Evolutionary conservation across 2,113 vertebrate genomes (phyloP), one percentile per base, ranked within the genome.

Genomic region (Lethenteron reissneri): DNA sequence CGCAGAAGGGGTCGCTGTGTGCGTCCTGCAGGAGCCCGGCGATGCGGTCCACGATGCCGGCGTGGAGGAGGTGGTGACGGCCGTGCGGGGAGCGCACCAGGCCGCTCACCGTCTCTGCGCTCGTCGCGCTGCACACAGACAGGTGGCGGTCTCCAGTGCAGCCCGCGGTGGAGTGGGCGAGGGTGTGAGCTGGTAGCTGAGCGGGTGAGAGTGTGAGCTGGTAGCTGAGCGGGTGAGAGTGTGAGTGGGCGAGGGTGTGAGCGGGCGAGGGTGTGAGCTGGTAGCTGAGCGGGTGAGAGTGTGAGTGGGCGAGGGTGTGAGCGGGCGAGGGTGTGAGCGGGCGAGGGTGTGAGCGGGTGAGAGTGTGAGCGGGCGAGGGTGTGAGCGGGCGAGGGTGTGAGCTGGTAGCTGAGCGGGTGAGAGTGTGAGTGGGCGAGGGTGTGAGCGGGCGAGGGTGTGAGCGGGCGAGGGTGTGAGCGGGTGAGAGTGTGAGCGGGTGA

Each of bases 21-120:
- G 91, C 87, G 1, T 85, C 87, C 9, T 84, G 78, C 58, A 99
- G 89, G 83, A 99, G 90, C 78, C 92, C 94, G 3, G 90, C 90
- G 77, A 96, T 84, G 75, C 82, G 87, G 71, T 92, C 86, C 12
- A 89, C 88, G 57, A 89, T 76, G 56, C 92, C 91, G 73, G 96
- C 87, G 68, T 88, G 87, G 57, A 86, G 79, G 72, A 99, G 82
- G 76, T 87, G 89, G 74, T 87, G 88, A 1, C 88, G 80, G 4
- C 92, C 89, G 2, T 96, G 92, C 1, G 81, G 80, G 56, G 81
- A 87, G 19, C 79, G 78, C 8, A 89, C 88, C 58, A 99, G 78
- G 0, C 77, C 78, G 0, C 88, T 94, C 76, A 97, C 83, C 88
- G 90, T 97, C 81, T 97, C 91, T 71, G 89, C 83, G 21, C 89